Evolutionary conservation across 2,888 invertebrate species (phyloP).

Genomic region (Lithodes maja): DNA sequence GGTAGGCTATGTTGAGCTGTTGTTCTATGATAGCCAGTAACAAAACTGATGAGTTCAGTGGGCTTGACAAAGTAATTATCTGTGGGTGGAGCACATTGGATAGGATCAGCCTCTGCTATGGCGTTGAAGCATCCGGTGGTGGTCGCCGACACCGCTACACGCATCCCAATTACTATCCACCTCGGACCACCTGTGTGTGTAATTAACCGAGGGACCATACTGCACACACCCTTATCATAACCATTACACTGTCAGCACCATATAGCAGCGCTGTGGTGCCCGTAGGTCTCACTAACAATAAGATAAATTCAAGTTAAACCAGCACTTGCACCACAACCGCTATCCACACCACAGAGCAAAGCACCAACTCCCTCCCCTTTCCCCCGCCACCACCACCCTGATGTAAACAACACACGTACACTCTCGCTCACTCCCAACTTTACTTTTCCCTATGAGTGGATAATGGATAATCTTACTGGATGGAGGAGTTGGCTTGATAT

Average conservation of each 20-base stretch:
- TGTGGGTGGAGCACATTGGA: neutral
- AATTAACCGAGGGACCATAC: neutral
- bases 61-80: too few species aligned
- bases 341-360: neutral
- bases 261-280: neutral
- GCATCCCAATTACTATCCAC: too few species aligned
- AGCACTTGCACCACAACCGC: neutral
- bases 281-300: too few species aligned
- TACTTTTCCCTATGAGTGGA: neutral
- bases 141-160: neutral
- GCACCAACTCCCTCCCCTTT: conserved; percentile 2
- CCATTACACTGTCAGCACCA: neutral
- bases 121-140: conserved; percentile 1
- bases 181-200: neutral
- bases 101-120: neutral
- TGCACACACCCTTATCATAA: neutral
- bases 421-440: neutral
- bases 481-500: conserved; percentile 63
- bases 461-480: conserved; percentile 42
- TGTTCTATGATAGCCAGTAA: too few species aligned
- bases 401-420: conserved; percentile 17
- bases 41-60: too few species aligned
- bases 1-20: too few species aligned
- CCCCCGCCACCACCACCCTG: neutral
- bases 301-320: too few species aligned